Evolutionary conservation across 2,113 vertebrate species (phyloP).

Genomic region (Onychostruthus taczanowskii): DNA sequence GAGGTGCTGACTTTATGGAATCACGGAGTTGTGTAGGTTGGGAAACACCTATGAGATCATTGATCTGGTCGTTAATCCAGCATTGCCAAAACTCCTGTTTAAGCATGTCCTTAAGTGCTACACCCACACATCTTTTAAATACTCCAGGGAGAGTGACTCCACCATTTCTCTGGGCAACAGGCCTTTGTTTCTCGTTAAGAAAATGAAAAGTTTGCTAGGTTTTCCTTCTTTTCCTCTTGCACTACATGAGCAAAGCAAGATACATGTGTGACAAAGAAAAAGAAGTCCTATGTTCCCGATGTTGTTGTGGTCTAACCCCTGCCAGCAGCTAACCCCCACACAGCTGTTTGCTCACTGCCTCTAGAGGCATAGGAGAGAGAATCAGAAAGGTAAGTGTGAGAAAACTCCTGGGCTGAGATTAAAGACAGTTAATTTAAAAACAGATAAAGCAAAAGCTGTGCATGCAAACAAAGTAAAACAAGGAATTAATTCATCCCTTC

Average conservation of each 20-base stretch:
- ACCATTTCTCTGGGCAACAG: not conserved
- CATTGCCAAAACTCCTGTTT: not conserved
- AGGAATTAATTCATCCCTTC: not conserved
- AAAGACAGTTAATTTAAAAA: not conserved
- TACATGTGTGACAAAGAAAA: not conserved
- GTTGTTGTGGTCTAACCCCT: not conserved
- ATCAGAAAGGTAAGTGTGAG: not conserved
- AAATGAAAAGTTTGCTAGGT: not conserved
- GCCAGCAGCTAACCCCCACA: not conserved
- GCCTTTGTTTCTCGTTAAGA: not conserved
- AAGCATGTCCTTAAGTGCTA: not conserved
- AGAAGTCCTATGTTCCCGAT: not conserved
- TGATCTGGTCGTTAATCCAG: no score
- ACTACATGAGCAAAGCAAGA: not conserved
- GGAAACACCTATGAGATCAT: not conserved
- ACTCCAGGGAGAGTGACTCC: not conserved
- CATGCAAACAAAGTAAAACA: not conserved
- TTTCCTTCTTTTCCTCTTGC: not conserved
- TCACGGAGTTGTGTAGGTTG: not conserved
- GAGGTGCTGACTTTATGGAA: not conserved
- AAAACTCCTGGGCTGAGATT: not conserved
- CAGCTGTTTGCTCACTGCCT: rapidly evolving
- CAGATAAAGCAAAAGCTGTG: not conserved
- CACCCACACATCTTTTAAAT: not conserved
- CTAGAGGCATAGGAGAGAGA: not conserved